Base-by-base conservation (phyloP, 2,888 invertebrate genomes). In the Phoronis australis region DNA sequence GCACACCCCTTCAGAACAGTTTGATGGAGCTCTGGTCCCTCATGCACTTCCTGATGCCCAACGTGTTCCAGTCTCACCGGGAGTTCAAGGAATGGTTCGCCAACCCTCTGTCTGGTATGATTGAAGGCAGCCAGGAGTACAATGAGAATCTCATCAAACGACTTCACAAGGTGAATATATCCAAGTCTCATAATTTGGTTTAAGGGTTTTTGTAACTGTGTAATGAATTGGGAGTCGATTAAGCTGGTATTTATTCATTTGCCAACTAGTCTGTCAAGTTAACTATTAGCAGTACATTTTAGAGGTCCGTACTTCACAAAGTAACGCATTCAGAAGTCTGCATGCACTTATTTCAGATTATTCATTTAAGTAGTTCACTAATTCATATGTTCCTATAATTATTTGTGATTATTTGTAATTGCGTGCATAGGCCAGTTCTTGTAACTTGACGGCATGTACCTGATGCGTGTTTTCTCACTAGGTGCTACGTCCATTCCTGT, bases 71-170 rank as follows among this genome's bases (percentile, higher is more conserved):
- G 50, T 73, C 73, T 21, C 75, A 97, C 80, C 83, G 89, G 47
- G 94, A 96, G 79, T 78, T 81, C 65, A 92, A 94, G 76, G 94
- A 95, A 79, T 97, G 97, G 97, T 99, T 99, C 82, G 90, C 91
- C 51, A 92, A 92, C 80, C 96, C 95, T 39, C 88, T 99, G 57
- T 90, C 92, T 23, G 92, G 90, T 52, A 93, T 94, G 92, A 90
- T 93, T 57, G 93, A 94, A 76, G 92, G 92, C 51, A 89, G 87
- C 73, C 85, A 87, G 55, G 92, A 92, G 74, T 91, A 90, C 78
- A 92, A 92, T 79, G 90, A 91, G 71, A 86, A 83, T 61, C 85
- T 94, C 61, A 90, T 94, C 59, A 85, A 87, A 73, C 82, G 91
- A 61, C 81, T 94, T 58, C 94, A 94, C 75, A 93, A 93, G 85